Evolutionary conservation across 2,888 invertebrate species (phyloP), one percentile per base, ranked within the genome.

Genomic region (Hylaea fasciaria): DNA sequence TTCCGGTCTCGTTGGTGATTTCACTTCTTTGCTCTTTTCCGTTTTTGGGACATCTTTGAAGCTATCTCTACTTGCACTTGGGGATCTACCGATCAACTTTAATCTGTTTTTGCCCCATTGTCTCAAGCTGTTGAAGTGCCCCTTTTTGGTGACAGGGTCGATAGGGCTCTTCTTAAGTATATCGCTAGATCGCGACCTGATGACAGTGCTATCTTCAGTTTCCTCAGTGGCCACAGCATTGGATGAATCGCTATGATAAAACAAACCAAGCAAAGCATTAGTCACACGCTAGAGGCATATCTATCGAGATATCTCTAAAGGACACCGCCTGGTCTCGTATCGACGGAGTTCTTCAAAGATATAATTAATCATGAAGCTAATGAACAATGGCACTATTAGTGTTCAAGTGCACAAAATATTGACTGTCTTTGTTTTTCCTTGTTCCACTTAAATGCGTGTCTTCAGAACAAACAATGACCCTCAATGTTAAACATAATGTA

Each of bases 71-170:
- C 93, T 94, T 52, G 91, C 85, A 70, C 94, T 94, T 17, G 93
- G 91, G 59, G 93, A 93, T 84, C 94, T 93, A 72, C 95, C 95
- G 77, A 96, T 96, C 78, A 96, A 92, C 82, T 94, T 94, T 81
- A 97, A 93, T 71, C 96, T 94, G 74, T 94, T 96, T 80, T 95
- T 95, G 58, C 97, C 96, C 97, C 97, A 97, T 80, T 96, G 96
- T 83, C 96, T 96, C 57, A 97, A 87, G 28, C 95, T 95, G 83
- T 96, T 96, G 83, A 97, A 96, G 79, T 96, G 96, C 47, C 95
- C 95, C 67, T 92, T 92, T 79, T 93, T 93, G 60, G 82, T 80
- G 53, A 86, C 77, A 46, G 86, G 91, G 72, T 95, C 95, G 48
- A 93, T 92, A 44, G 94, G 93, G 68, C 94, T 94, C 87, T 94